Evolutionary conservation across 2,888 invertebrate species (phyloP).

Genomic region (Macaria notata): DNA sequence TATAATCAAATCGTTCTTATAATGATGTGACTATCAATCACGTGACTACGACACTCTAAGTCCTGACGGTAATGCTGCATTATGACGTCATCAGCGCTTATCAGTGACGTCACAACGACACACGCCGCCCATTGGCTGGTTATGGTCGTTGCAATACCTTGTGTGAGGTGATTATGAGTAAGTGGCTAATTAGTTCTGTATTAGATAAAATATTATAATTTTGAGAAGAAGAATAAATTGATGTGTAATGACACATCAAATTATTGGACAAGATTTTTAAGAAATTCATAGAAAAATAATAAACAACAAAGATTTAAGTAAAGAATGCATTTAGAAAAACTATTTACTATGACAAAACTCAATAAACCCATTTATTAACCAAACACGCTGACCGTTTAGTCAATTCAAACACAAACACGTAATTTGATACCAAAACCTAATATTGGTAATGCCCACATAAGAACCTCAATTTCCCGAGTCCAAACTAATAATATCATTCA

Average conservation of each 20-base stretch:
- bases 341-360: background rate
- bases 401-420: constrained; percentile 18
- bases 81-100: constrained; percentile 34
- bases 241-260: too few relatives aligned
- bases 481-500: constrained; percentile 22
- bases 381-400: constrained; percentile 24
- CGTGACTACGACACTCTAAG: constrained; percentile 3
- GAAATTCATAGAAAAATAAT: background rate
- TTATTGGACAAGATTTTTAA: too few relatives aligned
- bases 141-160: constrained; percentile 3
- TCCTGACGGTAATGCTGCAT: constrained; percentile 22
- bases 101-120: constrained; percentile 26
- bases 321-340: too few relatives aligned
- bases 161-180: too few relatives aligned
- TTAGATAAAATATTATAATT: too few relatives aligned
- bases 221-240: too few relatives aligned
- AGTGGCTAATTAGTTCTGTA: too few relatives aligned
- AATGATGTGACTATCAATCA: constrained; percentile 2
- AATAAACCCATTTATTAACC: constrained; percentile 15
- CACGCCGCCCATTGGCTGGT: constrained; percentile 14
- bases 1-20: background rate
- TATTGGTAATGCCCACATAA: constrained; percentile 28
- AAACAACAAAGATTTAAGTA: background rate
- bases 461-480: constrained; percentile 23
- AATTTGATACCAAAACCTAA: constrained; percentile 18